Evolutionary conservation across 2,113 vertebrate genomes (phyloP), one percentile per base, ranked within the genome.

Genomic region (Ammospiza caudacuta): DNA sequence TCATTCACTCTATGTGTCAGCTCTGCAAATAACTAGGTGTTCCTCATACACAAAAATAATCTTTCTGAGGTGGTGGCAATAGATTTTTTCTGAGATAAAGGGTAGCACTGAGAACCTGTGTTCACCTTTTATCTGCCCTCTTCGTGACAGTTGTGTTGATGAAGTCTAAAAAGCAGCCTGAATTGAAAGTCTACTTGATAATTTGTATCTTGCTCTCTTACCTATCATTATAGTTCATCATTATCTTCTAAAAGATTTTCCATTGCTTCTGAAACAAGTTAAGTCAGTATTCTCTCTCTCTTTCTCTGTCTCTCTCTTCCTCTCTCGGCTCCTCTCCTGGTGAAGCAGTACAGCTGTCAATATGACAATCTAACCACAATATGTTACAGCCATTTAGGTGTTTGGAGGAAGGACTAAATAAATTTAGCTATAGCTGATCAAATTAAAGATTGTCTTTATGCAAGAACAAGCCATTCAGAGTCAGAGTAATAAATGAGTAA

Each of bases 171-270:
- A 82, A 92, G 76, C 79, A 85, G 46, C 4, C 37, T 73, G 70
- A 84, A 89, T 47, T 79, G 87, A 93, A 96, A 94, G 49, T 73
- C 2, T 2, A n/a, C 79, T 83, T 95, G 81, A 94, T 91, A 94
- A 90, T 96, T 94, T 83, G 63, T 79, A 80, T 87, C 91, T 94
- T 92, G 33, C 54, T 95, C 61, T 93, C 90, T 91, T 94, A 93
- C 77, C 83, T 95, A 83, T 89, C 91, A 92, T 92, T 91, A 83
- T 41, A 67, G 77, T 80, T 64, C 79, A 90, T 91, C 87, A 92
- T 95, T 96, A 92, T 63, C 76, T 94, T 88, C 75, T 81, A 43
- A 86, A 90, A 91, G 84, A 88, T 88, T 92, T 96, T 91, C 78
- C 63, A 95, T 67, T 79, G 35, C 81, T 92, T 92, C 59, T 92